Evolutionary conservation across 2,113 vertebrate species (phyloP).

Genomic region (Otis tarda): DNA sequence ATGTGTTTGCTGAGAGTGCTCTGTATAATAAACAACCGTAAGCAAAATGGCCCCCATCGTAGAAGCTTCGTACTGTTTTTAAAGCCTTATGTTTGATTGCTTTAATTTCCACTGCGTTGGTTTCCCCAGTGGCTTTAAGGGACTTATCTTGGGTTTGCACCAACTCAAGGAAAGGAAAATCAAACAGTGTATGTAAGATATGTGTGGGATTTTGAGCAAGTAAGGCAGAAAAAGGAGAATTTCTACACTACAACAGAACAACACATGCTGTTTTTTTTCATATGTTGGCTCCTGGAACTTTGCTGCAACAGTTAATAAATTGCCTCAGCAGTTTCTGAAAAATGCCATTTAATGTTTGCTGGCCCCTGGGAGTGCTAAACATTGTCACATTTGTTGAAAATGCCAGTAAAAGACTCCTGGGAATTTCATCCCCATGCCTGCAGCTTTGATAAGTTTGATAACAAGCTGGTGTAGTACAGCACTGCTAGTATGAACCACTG

Average conservation of each 20-base stretch:
- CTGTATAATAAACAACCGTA: background rate
- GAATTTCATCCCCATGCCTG: slow-evolving; percentile 23
- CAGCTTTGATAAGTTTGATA: slow-evolving; percentile 49
- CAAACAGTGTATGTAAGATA: background rate
- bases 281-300: slow-evolving; percentile 5
- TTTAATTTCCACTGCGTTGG: background rate
- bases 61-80: background rate
- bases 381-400: slow-evolving; percentile 40
- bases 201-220: background rate
- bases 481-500: background rate
- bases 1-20: background rate
- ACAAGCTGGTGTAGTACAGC: background rate
- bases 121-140: background rate
- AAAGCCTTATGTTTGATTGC: background rate
- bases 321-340: slow-evolving; percentile 37
- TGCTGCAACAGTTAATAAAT: slow-evolving; percentile 11
- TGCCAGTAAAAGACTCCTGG: slow-evolving; percentile 20
- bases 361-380: slow-evolving; percentile 22
- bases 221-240: background rate
- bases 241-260: background rate
- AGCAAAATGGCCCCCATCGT: background rate
- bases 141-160: background rate
- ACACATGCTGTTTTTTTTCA: background rate
- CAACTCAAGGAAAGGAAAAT: background rate
- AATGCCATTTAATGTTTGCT: slow-evolving; percentile 49